Conservation (phyloP, 2,797 vertebrate genomes). For the Crypturellus tataupa region DNA sequence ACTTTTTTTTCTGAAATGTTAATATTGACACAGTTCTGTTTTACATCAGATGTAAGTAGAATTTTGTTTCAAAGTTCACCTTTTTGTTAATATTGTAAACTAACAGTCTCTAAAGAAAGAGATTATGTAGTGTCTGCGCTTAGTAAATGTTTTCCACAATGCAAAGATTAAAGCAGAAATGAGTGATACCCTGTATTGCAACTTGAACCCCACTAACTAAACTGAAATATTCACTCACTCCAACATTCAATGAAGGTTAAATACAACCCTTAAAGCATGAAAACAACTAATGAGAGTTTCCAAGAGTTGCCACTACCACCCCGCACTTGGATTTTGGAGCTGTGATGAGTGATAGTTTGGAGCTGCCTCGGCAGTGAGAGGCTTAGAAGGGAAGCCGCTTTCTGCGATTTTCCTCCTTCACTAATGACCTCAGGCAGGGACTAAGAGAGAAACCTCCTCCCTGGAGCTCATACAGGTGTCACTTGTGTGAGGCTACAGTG, state of each 20-base stretch:
- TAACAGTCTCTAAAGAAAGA: background rate
- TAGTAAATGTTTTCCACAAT: background rate
- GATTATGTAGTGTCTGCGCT: constrained; percentile 32
- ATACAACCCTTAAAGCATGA: constrained; percentile 67
- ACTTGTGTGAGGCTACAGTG: constrained; percentile 8
- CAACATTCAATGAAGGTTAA: constrained; percentile 71
- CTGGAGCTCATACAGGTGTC: constrained; percentile 41
- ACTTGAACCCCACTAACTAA: constrained; percentile 58
- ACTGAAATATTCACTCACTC: constrained; percentile 70
- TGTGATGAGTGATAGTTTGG: constrained; percentile 73
- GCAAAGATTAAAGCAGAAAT: constrained; percentile 66
- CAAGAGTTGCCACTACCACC: background rate
- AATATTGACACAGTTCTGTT: background rate
- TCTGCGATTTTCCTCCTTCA: background rate
- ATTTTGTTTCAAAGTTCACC: background rate
- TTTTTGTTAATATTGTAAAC: constrained; percentile 25
- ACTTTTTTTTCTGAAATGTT: background rate
- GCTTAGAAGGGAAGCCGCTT: background rate
- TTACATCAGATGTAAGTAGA: background rate
- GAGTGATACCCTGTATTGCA: constrained; percentile 60
- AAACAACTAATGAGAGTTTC: constrained; percentile 69
- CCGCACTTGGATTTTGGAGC: constrained; percentile 53
- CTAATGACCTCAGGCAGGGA: background rate
- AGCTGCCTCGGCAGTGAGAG: constrained; percentile 57
- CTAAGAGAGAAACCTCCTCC: background rate